Percentiles rank a stretch among this genome's conserved stretches.
Conservation (phyloP, 92 coral and sea anemone genomes). For the Parazoanthus darwini region DNA sequence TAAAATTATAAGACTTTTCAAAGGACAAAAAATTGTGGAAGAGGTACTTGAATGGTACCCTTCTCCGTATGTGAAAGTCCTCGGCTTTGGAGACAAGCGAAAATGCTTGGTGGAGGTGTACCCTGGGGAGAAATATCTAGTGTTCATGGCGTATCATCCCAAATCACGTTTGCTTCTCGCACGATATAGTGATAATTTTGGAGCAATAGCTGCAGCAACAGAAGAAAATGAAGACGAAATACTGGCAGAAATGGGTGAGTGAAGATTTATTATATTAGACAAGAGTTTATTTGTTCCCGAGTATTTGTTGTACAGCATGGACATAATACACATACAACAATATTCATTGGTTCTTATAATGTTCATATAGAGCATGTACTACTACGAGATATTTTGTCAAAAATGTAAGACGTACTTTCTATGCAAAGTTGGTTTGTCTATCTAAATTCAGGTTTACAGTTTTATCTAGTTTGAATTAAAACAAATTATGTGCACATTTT, state of each 20-base stretch:
- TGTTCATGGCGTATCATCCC: constrained; percentile 74
- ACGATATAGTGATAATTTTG: constrained; percentile 76
- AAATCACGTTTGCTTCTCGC: constrained; percentile 69
- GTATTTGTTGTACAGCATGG: not conserved
- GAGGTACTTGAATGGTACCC: constrained; percentile 70
- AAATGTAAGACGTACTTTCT: no score
- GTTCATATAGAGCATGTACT: no score
- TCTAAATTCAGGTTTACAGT: no score
- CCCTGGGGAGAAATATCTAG: constrained; percentile 74
- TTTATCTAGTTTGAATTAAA: not conserved
- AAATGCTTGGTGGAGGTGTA: constrained; percentile 68
- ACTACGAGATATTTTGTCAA: no score
- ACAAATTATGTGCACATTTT: no score
- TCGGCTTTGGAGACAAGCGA: constrained; percentile 86
- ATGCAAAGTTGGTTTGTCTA: no score
- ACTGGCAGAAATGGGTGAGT: constrained; percentile 82
- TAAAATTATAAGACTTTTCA: constrained; percentile 72
- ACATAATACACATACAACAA: not conserved
- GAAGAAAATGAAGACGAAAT: constrained; percentile 73
- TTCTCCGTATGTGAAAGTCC: constrained; percentile 67
- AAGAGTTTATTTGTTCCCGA: not conserved
- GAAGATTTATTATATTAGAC: not conserved
- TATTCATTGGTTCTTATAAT: not conserved
- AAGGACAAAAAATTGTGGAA: constrained; percentile 76
- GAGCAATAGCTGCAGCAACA: constrained; percentile 82